Conservation (phyloP, 2,113 vertebrate species). For the Casuarius casuarius region DNA sequence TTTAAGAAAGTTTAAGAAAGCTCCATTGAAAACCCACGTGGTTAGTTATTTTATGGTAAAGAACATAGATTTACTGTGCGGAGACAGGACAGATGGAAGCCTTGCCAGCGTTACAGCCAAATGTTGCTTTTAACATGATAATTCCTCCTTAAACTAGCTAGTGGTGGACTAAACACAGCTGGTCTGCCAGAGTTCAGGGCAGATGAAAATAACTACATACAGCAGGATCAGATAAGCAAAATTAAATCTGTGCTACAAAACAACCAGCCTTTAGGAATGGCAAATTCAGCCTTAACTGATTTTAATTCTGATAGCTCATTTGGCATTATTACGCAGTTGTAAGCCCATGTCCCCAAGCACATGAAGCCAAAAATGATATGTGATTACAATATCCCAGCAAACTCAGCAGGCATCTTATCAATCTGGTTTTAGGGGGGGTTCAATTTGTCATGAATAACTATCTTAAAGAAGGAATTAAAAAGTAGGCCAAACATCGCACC, state of each 20-base stretch:
- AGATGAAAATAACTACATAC: neutral
- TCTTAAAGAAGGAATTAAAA: neutral
- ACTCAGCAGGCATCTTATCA: neutral
- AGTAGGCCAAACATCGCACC: neutral
- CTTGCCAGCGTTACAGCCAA: neutral
- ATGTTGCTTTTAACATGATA: neutral
- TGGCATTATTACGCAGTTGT: accelerated
- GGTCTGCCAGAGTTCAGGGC: neutral
- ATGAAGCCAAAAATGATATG: accelerated
- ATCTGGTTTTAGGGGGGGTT: accelerated
- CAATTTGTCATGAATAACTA: accelerated
- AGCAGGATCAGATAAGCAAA: neutral
- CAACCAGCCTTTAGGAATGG: neutral
- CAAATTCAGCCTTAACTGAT: neutral
- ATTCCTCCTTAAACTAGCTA: neutral
- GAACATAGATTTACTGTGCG: neutral
- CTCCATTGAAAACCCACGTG: neutral
- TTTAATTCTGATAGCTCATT: accelerated
- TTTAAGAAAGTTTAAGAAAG: accelerated
- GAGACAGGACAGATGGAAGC: neutral
- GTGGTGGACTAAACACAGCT: neutral
- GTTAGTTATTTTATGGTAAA: neutral
- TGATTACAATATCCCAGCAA: accelerated
- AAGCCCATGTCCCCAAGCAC: accelerated
- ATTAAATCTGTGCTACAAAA: neutral